Evolutionary conservation across 2,797 vertebrate genomes (phyloP).

Genomic region (Rhodeus uyekii): DNA sequence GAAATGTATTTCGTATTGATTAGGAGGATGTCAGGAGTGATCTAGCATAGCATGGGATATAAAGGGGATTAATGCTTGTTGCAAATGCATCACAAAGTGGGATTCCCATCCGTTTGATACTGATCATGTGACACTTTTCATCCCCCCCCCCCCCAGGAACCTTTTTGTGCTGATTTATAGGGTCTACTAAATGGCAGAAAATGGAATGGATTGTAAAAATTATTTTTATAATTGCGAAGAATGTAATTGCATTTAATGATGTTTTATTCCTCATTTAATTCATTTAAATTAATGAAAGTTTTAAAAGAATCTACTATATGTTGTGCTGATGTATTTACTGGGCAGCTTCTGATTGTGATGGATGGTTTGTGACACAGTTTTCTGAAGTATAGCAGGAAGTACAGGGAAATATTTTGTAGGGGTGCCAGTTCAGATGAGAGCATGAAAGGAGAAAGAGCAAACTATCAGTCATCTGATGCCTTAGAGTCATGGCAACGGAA

Average conservation of each 20-base stretch:
- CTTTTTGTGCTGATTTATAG: background rate
- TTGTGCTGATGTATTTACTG: background rate
- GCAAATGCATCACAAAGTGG: background rate
- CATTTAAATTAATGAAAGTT: background rate
- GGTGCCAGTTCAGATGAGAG: background rate
- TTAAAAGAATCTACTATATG: background rate
- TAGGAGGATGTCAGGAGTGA: slow-evolving; percentile 1
- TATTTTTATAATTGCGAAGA: background rate
- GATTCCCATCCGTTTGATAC: background rate
- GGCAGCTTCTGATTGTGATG: background rate
- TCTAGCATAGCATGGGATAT: slow-evolving; percentile 6
- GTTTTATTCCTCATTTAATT: background rate
- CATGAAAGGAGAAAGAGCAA: background rate
- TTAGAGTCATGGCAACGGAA: slow-evolving; percentile 43
- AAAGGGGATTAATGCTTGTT: background rate
- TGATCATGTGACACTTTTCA: background rate
- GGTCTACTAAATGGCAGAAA: background rate
- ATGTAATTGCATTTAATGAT: background rate
- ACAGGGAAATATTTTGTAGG: background rate
- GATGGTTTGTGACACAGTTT: background rate
- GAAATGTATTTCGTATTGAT: slow-evolving; percentile 8
- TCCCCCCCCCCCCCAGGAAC: background rate
- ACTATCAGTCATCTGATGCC: slow-evolving; percentile 48
- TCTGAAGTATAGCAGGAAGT: background rate
- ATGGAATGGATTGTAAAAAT: too few species aligned